These are phyloP conservation scores for Equus przewalskii DNA, from an alignment of 2,113 vertebrate genomes.

Conservation along the genomic window DNA sequence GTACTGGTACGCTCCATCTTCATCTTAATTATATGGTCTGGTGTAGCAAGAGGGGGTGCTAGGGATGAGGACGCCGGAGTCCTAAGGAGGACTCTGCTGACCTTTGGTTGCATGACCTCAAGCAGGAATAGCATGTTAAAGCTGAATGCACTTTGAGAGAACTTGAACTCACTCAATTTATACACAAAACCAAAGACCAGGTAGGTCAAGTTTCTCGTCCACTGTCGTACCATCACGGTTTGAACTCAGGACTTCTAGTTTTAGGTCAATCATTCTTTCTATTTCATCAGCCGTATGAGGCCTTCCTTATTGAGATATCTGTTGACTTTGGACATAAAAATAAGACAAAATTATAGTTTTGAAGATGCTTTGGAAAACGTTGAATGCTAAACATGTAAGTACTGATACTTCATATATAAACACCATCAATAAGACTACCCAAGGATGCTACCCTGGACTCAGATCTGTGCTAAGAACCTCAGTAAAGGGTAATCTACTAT, in stretches of 20 bases:
- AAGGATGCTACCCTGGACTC: neutral
- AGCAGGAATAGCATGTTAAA: neutral
- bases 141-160: neutral
- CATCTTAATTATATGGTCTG: neutral
- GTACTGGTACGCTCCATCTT: fast-evolving
- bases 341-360: neutral
- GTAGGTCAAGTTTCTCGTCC: neutral
- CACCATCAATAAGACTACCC: neutral
- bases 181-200: neutral
- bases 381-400: neutral
- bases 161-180: neutral
- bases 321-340: neutral
- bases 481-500: neutral
- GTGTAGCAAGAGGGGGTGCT: fast-evolving
- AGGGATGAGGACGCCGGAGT: neutral
- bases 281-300: neutral
- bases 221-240: neutral
- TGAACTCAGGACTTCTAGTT: neutral
- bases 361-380: neutral
- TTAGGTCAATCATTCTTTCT: neutral
- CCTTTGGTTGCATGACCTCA: neutral
- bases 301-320: neutral
- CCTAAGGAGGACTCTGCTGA: neutral
- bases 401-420: neutral
- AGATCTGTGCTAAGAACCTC: neutral